Conservation (phyloP, 2,888 invertebrate species). For the Troides helena region DNA sequence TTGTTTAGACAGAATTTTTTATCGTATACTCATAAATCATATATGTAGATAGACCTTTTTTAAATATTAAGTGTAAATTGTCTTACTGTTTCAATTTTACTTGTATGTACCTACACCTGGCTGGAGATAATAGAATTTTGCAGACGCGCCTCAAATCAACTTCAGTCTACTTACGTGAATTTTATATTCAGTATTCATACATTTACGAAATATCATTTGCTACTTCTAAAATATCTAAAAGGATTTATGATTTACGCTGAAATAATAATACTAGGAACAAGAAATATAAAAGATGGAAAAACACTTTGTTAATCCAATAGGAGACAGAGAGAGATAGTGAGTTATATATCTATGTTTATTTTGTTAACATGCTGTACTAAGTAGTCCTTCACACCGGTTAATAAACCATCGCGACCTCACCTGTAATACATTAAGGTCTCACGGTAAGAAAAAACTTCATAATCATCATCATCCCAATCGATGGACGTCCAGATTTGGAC, state of each 20-base stretch:
- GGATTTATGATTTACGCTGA: not conserved
- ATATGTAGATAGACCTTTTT: not conserved
- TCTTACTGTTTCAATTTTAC: slow-evolving; percentile 21
- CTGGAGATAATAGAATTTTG: slow-evolving; percentile 29
- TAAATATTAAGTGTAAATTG: not conserved
- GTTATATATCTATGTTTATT: too few species aligned
- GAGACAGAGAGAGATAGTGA: too few species aligned
- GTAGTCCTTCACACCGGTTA: too few species aligned
- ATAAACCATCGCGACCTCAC: too few species aligned
- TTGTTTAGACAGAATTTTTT: not conserved
- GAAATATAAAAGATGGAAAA: not conserved
- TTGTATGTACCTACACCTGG: slow-evolving; percentile 25
- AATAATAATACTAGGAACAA: not conserved
- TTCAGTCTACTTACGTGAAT: slow-evolving; percentile 28
- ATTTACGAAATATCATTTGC: slow-evolving; percentile 23
- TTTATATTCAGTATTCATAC: slow-evolving; percentile 28
- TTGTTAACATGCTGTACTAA: too few species aligned
- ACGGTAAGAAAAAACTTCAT: too few species aligned
- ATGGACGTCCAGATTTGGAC: too few species aligned
- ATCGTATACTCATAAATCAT: not conserved
- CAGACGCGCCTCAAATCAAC: slow-evolving; percentile 28
- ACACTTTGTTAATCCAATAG: too few species aligned
- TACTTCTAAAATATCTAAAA: not conserved
- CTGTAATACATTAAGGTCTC: too few species aligned
- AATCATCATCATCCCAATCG: too few species aligned